A percentile compares a stretch with the other conserved stretches of the same genome.
These are phyloP conservation scores for Etheostoma spectabile DNA, from an alignment of 2,113 vertebrate genomes.

Conservation along the genomic window DNA sequence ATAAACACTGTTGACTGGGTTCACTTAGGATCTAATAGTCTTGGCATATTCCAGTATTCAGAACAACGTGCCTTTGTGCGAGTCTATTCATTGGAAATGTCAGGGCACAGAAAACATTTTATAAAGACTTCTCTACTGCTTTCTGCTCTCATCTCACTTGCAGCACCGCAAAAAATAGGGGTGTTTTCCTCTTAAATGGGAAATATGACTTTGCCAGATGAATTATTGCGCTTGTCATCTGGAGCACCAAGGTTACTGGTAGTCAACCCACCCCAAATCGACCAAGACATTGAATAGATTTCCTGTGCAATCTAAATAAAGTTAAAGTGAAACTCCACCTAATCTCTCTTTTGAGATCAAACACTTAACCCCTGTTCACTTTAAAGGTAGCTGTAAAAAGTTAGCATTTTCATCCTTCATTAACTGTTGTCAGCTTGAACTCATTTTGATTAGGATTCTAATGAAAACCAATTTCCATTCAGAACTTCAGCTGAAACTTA, in stretches of 20 bases:
- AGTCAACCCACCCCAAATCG: conserved; percentile 22
- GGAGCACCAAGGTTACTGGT: neutral
- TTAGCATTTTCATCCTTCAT: neutral
- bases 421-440: neutral
- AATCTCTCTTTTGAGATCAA: neutral
- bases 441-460: neutral
- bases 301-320: neutral
- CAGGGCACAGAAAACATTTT: conserved; percentile 50
- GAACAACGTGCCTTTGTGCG: conserved; percentile 14
- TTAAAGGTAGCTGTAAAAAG: neutral
- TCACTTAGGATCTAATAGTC: conserved; percentile 43
- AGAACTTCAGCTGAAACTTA: neutral
- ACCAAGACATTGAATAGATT: conserved; percentile 9
- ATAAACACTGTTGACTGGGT: conserved; percentile 25
- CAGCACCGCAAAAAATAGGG: conserved; percentile 42
- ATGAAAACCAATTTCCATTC: neutral
- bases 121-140: conserved; percentile 25
- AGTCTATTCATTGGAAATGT: conserved; percentile 57
- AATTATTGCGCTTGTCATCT: conserved; percentile 51
- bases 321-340: neutral
- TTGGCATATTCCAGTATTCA: conserved; percentile 28
- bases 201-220: conserved; percentile 53
- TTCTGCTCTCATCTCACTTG: conserved; percentile 34
- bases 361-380: neutral
- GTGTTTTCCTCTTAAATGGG: conserved; percentile 39